These are phyloP conservation scores for Drosophila maculinotata DNA, from an alignment of 2,888 invertebrate genomes.

Conservation along the genomic window DNA sequence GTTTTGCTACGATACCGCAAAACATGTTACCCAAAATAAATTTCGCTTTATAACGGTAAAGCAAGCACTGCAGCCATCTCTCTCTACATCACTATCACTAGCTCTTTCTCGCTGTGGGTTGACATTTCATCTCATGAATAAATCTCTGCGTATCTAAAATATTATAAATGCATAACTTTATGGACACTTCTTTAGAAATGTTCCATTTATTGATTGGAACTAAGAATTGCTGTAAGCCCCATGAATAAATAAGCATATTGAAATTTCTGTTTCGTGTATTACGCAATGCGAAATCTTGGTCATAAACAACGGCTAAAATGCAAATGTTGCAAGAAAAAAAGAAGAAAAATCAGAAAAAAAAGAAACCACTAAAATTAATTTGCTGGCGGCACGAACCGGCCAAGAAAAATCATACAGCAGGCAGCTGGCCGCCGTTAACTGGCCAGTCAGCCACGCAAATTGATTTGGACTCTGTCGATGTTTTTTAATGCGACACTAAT, in stretches of 20 bases:
- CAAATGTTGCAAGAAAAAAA: conserved; percentile 28
- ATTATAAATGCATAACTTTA: conserved; percentile 24
- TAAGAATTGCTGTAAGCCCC: conserved; percentile 44
- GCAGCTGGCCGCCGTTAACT: background rate
- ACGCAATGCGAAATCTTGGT: conserved; percentile 36
- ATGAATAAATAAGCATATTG: conserved; percentile 40
- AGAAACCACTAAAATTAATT: conserved; percentile 33
- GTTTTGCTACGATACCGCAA: conserved; percentile 15
- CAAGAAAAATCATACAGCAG: conserved; percentile 4
- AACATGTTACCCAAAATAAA: conserved; percentile 23
- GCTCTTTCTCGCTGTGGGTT: no score
- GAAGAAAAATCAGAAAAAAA: background rate
- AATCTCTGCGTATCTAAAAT: conserved; percentile 1
- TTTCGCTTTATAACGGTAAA: conserved; percentile 18
- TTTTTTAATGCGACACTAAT: conserved; percentile 59
- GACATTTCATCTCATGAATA: conserved; percentile 53
- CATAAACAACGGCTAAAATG: conserved; percentile 31
- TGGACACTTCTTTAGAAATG: conserved; percentile 36
- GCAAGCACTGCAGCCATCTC: background rate
- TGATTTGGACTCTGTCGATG: conserved; percentile 24
- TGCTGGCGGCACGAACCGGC: conserved; percentile 33
- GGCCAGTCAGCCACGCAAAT: conserved; percentile 35
- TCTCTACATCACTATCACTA: background rate
- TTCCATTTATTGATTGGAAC: conserved; percentile 52
- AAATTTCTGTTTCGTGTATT: conserved; percentile 22